phyloP scores from a whole-genome alignment of 2,113 vertebrate species.

The Martes martes region DNA sequence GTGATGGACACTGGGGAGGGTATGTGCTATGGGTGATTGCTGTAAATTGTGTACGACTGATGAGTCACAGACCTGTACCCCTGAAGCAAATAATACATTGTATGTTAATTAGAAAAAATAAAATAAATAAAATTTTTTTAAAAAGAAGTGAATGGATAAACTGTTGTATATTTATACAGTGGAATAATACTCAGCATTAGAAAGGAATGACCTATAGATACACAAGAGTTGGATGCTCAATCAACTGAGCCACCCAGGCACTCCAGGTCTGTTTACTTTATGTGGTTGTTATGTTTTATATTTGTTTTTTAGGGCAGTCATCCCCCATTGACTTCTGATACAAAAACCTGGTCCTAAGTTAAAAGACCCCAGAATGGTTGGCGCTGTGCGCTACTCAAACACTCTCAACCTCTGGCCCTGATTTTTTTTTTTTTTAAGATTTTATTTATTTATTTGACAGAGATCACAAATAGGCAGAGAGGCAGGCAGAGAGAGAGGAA shows the following conservation, averaged over 20 bases:
- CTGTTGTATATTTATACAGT: not conserved
- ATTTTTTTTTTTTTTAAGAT: not conserved
- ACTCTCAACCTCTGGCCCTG: not conserved
- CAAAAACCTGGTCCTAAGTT: not conserved
- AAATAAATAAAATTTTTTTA: too few relatives aligned
- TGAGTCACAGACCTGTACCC: too few relatives aligned
- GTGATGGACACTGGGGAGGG: too few relatives aligned
- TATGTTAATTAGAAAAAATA: too few relatives aligned
- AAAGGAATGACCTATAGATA: not conserved
- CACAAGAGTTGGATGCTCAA: not conserved
- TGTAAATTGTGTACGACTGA: too few relatives aligned
- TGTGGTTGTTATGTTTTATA: not conserved
- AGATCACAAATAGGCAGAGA: too few relatives aligned
- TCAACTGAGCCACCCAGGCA: not conserved
- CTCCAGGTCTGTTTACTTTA: not conserved
- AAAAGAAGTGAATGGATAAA: not conserved
- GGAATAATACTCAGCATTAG: not conserved
- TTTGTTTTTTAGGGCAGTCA: not conserved
- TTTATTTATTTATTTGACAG: too few relatives aligned
- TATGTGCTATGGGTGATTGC: too few relatives aligned
- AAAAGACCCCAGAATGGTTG: not conserved
- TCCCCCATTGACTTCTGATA: not conserved
- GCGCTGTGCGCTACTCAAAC: not conserved
- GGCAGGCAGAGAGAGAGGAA: too few relatives aligned
- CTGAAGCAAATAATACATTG: too few relatives aligned